These are phyloP conservation scores for Listronotus oregonensis DNA, from an alignment of 1,140 invertebrate genomes.

Conservation along the genomic window DNA sequence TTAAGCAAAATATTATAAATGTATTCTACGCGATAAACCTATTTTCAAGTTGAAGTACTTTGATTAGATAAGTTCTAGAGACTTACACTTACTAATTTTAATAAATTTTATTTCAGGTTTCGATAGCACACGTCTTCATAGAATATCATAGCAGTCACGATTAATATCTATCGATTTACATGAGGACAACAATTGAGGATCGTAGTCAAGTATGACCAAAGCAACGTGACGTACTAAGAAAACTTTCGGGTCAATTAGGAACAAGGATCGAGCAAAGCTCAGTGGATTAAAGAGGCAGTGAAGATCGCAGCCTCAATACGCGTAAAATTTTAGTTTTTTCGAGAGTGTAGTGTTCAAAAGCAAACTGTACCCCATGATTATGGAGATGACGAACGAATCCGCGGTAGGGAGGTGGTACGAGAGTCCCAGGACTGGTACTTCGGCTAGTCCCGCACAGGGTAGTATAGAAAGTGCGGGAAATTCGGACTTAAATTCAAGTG, in stretches of 20 bases:
- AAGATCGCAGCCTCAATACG: neutral
- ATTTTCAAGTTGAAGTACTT: neutral
- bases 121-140: constrained; percentile 3
- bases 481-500: constrained; percentile 52
- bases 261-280: too few relatives aligned
- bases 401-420: constrained; percentile 55
- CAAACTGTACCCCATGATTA: constrained; percentile 54
- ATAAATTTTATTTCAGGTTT: constrained; percentile 31
- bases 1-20: too few relatives aligned
- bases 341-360: constrained; percentile 44
- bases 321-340: constrained; percentile 32
- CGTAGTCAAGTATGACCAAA: too few relatives aligned
- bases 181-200: neutral
- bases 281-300: neutral
- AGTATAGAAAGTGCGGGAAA: constrained; percentile 42
- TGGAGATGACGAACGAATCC: constrained; percentile 57
- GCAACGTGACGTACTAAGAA: too few relatives aligned
- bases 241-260: too few relatives aligned
- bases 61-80: constrained; percentile 20
- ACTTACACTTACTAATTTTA: constrained; percentile 18
- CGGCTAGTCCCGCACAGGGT: constrained; percentile 53
- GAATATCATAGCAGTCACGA: constrained; percentile 4
- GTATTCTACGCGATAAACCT: too few relatives aligned
- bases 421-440: constrained; percentile 53
- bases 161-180: neutral